These are phyloP conservation scores for Drosophila lacicola DNA, from an alignment of 2,888 invertebrate genomes.

Conservation along the genomic window DNA sequence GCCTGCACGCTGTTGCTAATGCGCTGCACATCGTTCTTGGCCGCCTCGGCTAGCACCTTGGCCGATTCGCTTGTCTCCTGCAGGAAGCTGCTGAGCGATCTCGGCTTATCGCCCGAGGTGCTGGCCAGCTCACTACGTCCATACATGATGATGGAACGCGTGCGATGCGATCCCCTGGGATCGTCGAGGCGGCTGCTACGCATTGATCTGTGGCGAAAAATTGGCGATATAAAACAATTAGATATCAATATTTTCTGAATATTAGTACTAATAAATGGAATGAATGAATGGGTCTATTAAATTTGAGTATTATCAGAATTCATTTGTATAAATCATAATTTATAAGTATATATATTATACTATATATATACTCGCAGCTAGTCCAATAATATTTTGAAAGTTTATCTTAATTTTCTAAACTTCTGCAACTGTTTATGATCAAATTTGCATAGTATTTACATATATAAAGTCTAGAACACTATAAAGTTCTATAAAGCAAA, in stretches of 20 bases:
- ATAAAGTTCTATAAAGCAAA: no score
- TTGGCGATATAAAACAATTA: not conserved
- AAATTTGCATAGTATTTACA: no score
- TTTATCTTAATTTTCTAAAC: no score
- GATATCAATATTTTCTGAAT: not conserved
- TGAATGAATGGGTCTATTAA: no score
- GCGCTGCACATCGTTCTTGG: constrained; percentile 83
- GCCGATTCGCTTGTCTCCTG: constrained; percentile 73
- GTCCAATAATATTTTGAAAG: not conserved
- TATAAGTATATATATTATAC: not conserved
- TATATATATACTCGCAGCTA: not conserved
- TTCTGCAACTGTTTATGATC: not conserved
- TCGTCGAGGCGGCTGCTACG: constrained; percentile 84
- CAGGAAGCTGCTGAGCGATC: constrained; percentile 80
- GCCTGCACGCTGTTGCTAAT: constrained; percentile 92
- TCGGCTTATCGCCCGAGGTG: constrained; percentile 77
- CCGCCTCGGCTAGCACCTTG: constrained; percentile 73
- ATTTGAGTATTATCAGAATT: no score
- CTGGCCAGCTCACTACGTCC: constrained; percentile 85
- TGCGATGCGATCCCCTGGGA: constrained; percentile 84
- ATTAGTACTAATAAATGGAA: not conserved
- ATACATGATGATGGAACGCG: constrained; percentile 85
- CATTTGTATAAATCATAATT: not conserved
- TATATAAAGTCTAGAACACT: no score
- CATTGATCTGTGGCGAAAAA: constrained; percentile 74